Conservation (phyloP, 2,888 invertebrate species). For the Hypena proboscidalis region DNA sequence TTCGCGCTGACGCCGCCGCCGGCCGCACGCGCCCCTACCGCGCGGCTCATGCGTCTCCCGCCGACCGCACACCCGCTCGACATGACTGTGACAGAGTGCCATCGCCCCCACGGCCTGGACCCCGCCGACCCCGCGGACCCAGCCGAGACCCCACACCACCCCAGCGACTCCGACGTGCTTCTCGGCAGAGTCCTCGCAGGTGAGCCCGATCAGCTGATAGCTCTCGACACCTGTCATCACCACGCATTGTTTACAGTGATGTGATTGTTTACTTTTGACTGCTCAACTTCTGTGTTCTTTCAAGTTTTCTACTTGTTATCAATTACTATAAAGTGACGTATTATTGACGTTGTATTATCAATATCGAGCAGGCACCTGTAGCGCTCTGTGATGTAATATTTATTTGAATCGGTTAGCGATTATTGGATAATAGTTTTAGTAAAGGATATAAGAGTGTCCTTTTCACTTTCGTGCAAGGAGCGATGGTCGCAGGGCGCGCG, state of each 20-base stretch:
- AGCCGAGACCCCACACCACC: constrained; percentile 48
- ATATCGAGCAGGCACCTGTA: constrained; percentile 10
- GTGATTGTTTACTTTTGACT: constrained; percentile 43
- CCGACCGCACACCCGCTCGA: constrained; percentile 42
- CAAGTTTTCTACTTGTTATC: constrained; percentile 30
- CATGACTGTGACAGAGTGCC: constrained; percentile 82
- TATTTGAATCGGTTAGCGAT: constrained; percentile 7
- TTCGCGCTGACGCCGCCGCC: constrained; percentile 81
- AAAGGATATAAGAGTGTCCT: constrained; percentile 61
- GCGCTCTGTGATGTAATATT: constrained; percentile 16
- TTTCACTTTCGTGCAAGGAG: constrained; percentile 76
- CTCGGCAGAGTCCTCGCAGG: constrained; percentile 81
- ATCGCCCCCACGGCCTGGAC: constrained; percentile 55
- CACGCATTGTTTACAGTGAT: constrained; percentile 39
- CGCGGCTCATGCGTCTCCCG: constrained; percentile 77
- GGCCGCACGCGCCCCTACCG: constrained; percentile 76
- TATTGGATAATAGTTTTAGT: constrained; percentile 22
- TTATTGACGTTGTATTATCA: constrained; percentile 17
- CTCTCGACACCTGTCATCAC: constrained; percentile 49
- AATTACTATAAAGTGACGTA: too few relatives aligned
- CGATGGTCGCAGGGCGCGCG: constrained; percentile 19
- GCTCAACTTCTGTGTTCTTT: constrained; percentile 27
- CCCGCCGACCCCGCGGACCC: constrained; percentile 44
- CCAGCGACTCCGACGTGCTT: constrained; percentile 72
- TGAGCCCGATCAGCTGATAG: constrained; percentile 70